Conservation (phyloP, 2,888 invertebrate species). For the Noctua pronuba region DNA sequence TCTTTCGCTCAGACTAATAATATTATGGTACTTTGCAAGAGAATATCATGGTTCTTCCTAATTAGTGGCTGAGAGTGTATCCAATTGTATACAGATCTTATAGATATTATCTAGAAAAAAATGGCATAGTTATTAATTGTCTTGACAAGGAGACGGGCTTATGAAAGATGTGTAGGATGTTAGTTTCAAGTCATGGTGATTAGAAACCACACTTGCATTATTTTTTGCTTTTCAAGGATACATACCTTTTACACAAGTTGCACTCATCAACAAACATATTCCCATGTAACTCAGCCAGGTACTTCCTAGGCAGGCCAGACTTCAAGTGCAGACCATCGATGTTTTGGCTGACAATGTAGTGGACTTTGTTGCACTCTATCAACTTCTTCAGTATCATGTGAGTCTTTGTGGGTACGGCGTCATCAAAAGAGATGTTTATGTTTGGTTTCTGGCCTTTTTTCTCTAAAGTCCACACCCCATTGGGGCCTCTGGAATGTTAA, state of each 20-base stretch:
- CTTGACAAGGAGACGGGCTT: background rate
- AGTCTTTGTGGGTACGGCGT: slow-evolving; percentile 97
- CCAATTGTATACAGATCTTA: background rate
- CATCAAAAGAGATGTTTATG: slow-evolving; percentile 96
- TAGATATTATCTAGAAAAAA: background rate
- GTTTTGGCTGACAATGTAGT: slow-evolving; percentile 98
- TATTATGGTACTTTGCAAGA: background rate
- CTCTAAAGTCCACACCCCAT: slow-evolving; percentile 99
- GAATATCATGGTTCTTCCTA: background rate
- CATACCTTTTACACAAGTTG: slow-evolving; percentile 94
- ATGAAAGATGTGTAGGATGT: background rate
- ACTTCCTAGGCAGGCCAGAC: slow-evolving; percentile 95
- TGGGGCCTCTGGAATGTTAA: slow-evolving; percentile 93
- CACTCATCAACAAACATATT: slow-evolving; percentile 99
- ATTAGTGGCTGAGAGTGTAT: background rate
- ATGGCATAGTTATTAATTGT: background rate
- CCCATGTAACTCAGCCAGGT: slow-evolving; percentile 98
- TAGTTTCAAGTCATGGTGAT: background rate
- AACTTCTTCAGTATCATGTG: slow-evolving; percentile 97
- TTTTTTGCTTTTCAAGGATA: background rate
- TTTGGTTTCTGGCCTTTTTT: slow-evolving; percentile 96
- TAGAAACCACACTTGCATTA: too few species aligned
- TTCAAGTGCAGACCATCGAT: slow-evolving; percentile 99
- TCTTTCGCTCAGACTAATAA: too few species aligned
- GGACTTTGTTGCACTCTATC: slow-evolving; percentile 92